phyloP scores from a whole-genome alignment of 2,113 vertebrate genomes.

The Macrotis lagotis region DNA sequence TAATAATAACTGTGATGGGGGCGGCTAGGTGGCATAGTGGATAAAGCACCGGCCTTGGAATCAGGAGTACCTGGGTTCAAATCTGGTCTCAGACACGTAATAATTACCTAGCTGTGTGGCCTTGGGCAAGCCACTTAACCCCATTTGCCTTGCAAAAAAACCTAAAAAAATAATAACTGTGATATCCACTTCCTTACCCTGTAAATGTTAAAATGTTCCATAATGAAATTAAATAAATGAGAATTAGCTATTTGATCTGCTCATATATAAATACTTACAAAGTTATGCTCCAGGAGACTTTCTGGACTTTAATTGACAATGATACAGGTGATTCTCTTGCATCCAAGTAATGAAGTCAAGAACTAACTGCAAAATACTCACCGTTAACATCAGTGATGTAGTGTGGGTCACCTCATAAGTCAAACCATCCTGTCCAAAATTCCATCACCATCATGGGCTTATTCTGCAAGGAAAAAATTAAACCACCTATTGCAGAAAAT shows the following conservation, averaged over 20 bases:
- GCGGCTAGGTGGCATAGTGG: no score
- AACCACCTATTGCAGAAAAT: constrained; percentile 1
- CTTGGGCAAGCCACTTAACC: no score
- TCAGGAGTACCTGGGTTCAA: no score
- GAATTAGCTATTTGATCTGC: not conserved
- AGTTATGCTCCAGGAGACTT: not conserved
- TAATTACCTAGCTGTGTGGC: no score
- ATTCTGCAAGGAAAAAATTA: constrained; percentile 81
- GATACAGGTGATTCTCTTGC: not conserved
- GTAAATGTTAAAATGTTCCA: not conserved
- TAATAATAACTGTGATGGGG: no score
- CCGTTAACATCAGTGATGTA: constrained; percentile 91
- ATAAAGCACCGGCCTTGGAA: no score
- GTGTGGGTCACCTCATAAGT: constrained; percentile 94
- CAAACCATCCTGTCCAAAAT: constrained; percentile 93
- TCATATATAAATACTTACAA: not conserved
- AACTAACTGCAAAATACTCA: constrained; percentile 74
- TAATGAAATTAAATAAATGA: not conserved
- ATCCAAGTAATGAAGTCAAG: not conserved
- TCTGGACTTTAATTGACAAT: not conserved
- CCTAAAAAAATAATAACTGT: no score
- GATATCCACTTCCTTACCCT: not conserved
- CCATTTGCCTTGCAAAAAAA: no score
- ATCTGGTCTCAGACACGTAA: no score
- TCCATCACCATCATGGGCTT: constrained; percentile 94